phyloP scores from a whole-genome alignment of 1,140 invertebrate species.

The Wiebesia pumilae region DNA sequence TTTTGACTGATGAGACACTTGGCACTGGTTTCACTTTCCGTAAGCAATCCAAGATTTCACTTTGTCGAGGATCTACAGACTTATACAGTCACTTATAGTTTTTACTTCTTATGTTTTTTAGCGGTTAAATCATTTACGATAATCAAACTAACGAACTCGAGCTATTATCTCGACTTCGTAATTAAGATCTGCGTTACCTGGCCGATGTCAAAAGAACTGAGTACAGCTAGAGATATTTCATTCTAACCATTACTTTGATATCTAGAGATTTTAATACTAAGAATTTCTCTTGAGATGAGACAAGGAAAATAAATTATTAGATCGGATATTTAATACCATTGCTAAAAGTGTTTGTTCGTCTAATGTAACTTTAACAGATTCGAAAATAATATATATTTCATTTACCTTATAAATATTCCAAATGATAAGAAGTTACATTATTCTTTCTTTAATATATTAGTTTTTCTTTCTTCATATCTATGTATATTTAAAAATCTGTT shows the following conservation, averaged over 20 bases:
- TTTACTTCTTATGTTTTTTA: too few relatives aligned
- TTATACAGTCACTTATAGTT: neutral
- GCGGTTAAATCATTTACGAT: neutral
- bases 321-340: neutral
- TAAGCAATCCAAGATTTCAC: neutral
- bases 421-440: neutral
- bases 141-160: neutral
- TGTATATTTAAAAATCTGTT: too few relatives aligned
- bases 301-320: neutral
- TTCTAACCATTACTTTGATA: too few relatives aligned
- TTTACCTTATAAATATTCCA: neutral
- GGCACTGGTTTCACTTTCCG: constrained; percentile 15
- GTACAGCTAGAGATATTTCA: neutral
- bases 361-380: too few relatives aligned
- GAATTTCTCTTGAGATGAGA: neutral
- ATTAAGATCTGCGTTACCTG: neutral
- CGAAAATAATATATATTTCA: neutral
- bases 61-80: neutral
- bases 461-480: too few relatives aligned
- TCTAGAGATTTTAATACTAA: too few relatives aligned
- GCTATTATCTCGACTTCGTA: neutral
- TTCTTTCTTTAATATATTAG: too few relatives aligned
- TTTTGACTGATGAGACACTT: constrained; percentile 39
- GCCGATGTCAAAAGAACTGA: neutral
- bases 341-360: too few relatives aligned